Percentiles rank a stretch among this genome's conserved stretches.
phyloP scores from a whole-genome alignment of 2,888 invertebrate genomes.

The Pocota personata region DNA sequence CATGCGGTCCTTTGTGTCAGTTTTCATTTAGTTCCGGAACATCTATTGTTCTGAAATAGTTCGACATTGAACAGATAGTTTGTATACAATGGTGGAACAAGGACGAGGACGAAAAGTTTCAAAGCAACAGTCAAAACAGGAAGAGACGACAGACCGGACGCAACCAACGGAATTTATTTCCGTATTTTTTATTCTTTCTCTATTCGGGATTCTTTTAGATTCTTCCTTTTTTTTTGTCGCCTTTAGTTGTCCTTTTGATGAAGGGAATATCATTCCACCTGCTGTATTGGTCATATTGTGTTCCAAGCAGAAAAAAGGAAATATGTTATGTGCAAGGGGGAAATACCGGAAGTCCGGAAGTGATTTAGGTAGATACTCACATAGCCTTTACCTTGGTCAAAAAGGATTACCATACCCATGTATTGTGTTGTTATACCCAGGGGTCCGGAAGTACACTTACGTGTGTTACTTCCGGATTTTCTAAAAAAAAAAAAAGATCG shows the following conservation, averaged over 20 bases:
- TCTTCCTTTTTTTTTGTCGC: constrained; percentile 8
- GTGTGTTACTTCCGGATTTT: constrained; percentile 71
- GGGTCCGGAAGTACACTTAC: constrained; percentile 67
- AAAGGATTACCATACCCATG: constrained; percentile 77
- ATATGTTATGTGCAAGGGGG: constrained; percentile 3
- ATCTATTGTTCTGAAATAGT: constrained; percentile 50
- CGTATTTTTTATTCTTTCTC: constrained; percentile 46
- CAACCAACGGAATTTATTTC: constrained; percentile 66
- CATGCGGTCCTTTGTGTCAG: constrained; percentile 47
- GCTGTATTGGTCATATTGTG: constrained; percentile 41
- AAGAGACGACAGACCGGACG: constrained; percentile 63
- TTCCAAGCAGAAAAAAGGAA: neutral
- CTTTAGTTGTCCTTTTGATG: neutral
- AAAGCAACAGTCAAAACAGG: constrained; percentile 55
- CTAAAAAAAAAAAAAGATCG: constrained; percentile 28
- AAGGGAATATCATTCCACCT: constrained; percentile 63
- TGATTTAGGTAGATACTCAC: constrained; percentile 78
- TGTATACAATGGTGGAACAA: neutral
- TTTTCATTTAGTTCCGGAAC: constrained; percentile 56
- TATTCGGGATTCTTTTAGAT: constrained; percentile 12
- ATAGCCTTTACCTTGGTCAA: constrained; percentile 55
- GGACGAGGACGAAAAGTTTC: constrained; percentile 18
- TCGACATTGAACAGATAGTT: constrained; percentile 35
- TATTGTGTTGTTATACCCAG: constrained; percentile 36
- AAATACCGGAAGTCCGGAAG: constrained; percentile 80